Evolutionary conservation across 2,888 invertebrate genomes (phyloP).

Genomic region (Rhodophaea formosa): DNA sequence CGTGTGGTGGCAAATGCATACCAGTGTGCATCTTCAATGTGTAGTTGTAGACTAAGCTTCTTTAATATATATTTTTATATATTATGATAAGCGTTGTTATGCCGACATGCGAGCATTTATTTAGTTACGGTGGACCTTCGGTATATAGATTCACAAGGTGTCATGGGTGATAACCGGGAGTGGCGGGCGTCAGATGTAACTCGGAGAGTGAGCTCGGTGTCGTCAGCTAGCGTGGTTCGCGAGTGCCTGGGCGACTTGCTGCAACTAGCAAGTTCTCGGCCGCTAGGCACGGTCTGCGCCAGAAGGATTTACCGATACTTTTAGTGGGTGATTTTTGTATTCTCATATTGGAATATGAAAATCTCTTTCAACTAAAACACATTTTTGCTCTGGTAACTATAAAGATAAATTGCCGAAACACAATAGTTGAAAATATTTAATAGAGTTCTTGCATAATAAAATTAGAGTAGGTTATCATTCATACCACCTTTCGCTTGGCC

Average conservation of each 20-base stretch:
- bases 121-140: constrained; percentile 65
- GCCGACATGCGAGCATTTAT: constrained; percentile 79
- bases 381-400: constrained; percentile 51
- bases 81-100: constrained; percentile 80
- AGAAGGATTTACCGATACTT: constrained; percentile 56
- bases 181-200: constrained; percentile 30
- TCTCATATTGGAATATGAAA: constrained; percentile 64
- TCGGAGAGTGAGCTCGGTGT: constrained; percentile 23
- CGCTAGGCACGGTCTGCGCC: constrained; percentile 64
- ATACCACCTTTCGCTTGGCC: constrained; percentile 60
- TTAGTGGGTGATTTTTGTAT: constrained; percentile 79
- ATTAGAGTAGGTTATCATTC: constrained; percentile 59
- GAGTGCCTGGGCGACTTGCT: constrained; percentile 77
- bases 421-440: constrained; percentile 21
- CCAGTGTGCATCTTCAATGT: constrained; percentile 74
- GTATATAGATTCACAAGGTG: constrained; percentile 54
- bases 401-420: constrained; percentile 33
- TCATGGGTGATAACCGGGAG: constrained; percentile 60
- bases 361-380: constrained; percentile 73
- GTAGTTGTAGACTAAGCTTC: constrained; percentile 78
- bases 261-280: constrained; percentile 73
- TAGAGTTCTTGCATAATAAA: constrained; percentile 37
- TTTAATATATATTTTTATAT: constrained; percentile 80
- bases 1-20: constrained; percentile 78
- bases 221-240: constrained; percentile 38